These are phyloP conservation scores for Drusus annulatus DNA, from an alignment of 1,140 invertebrate genomes.

Conservation along the genomic window DNA sequence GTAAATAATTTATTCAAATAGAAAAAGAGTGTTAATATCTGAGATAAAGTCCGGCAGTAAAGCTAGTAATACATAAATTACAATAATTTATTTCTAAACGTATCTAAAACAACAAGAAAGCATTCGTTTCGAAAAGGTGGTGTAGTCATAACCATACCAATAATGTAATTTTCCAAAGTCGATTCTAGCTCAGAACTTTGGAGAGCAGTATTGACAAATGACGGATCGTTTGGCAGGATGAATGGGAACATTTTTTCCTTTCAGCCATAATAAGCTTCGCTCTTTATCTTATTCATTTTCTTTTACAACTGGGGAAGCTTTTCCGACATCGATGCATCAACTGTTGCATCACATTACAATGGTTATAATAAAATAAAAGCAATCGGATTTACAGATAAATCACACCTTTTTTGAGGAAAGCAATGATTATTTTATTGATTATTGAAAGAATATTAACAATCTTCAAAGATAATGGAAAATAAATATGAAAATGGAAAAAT, in stretches of 20 bases:
- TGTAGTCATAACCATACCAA: background rate
- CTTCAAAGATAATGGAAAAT: no score
- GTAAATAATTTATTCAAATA: no score
- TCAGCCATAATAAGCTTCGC: constrained; percentile 12
- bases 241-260: constrained; percentile 46
- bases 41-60: no score
- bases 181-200: background rate
- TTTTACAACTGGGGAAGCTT: background rate
- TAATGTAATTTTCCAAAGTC: background rate
- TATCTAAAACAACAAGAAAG: no score
- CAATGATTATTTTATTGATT: no score
- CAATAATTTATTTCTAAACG: no score
- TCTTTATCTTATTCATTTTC: constrained; percentile 20
- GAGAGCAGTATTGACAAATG: constrained; percentile 30
- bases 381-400: background rate
- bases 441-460: no score
- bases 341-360: constrained; percentile 45
- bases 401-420: no score
- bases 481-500: no score
- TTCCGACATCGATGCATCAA: constrained; percentile 15
- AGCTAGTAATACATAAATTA: background rate
- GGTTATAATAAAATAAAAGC: background rate
- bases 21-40: no score
- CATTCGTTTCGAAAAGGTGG: no score
- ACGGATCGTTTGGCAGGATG: constrained; percentile 49